Evolutionary conservation across 2,888 invertebrate species (phyloP), one percentile per base, ranked within the genome.

Genomic region (Drosophila phalerata): DNA sequence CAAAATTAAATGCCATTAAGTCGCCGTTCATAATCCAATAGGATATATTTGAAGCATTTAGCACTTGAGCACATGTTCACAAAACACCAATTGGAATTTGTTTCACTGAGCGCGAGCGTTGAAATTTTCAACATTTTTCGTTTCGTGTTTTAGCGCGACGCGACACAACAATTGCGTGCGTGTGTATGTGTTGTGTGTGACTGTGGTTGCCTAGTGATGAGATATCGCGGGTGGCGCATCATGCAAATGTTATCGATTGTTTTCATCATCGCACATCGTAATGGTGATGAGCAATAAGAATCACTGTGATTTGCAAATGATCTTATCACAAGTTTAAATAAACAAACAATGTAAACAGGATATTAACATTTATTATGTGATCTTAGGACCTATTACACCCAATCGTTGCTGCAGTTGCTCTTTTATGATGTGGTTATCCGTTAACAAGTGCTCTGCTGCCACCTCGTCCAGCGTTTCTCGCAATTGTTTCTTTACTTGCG

Each of bases 401-500:
- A 94, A 92, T 77, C 93, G 93, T 63, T 90, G 91, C 17, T 94
- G 92, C n/a, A 94, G 69, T 64, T 93, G 92, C 58, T 93, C 92
- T 15, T 93, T 92, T 40, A 94, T 90, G 28, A 94, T 87, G 43
- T 93, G 90, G 10, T 93, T 89, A 57, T 93, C 92, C 22, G 93
- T 87, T 8, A 93, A 91, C 13, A 92, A 90, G 48, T 93, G 93
- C 69, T 94, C 93, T 66, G 95, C 95, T 1, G 94, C 95, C 85
- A 94, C 92, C 5, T 95, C 93, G 91, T 97, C 97, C 40, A 97
- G 90, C 37, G 95, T 93, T 55, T 93, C 92, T 56, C 97, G 93
- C 53, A 97, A 90, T 25, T 93, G 92, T 3, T 93, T 73, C 91
- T 96, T 97, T 1, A 97, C 93, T 30, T 93, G 87, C 2, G 92